Evolutionary conservation across 2,797 vertebrate species (phyloP).

Genomic region (Sebastiscus albofasciatus): DNA sequence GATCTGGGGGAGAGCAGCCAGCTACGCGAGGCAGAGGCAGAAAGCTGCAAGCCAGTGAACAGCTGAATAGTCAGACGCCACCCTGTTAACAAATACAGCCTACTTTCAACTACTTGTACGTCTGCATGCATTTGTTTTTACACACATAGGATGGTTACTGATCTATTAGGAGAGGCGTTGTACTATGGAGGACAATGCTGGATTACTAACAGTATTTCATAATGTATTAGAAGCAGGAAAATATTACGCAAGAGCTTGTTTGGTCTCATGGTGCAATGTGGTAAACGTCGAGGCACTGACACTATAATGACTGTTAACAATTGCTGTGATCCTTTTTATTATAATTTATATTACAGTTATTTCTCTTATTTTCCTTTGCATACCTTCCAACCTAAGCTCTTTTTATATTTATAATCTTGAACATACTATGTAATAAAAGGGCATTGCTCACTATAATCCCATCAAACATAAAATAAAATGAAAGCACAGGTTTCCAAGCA

Average conservation of each 20-base stretch:
- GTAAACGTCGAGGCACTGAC: background rate
- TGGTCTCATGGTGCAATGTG: conserved; percentile 10
- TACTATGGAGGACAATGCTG: conserved; percentile 39
- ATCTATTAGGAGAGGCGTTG: conserved; percentile 56
- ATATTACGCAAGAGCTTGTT: conserved; percentile 45
- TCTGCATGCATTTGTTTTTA: conserved; percentile 77
- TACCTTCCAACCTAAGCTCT: background rate
- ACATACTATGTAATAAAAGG: background rate
- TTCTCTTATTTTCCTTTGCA: background rate
- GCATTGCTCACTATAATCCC: background rate
- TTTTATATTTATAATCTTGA: background rate
- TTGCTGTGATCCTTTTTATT: background rate
- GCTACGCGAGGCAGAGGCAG: conserved; percentile 84
- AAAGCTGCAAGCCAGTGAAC: conserved; percentile 63
- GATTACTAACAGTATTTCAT: conserved; percentile 59
- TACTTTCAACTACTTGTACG: conserved; percentile 69
- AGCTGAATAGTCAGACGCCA: conserved; percentile 71
- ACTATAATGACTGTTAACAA: background rate
- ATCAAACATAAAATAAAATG: background rate
- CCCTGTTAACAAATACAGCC: conserved; percentile 84
- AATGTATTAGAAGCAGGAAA: conserved; percentile 63
- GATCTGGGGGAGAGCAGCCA: conserved; percentile 85
- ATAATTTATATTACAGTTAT: background rate
- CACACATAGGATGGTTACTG: conserved; percentile 59
- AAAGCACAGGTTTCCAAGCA: background rate